These are phyloP conservation scores for Acanthopleura granulata DNA, from an alignment of 2,888 invertebrate species.

Conservation along the genomic window DNA sequence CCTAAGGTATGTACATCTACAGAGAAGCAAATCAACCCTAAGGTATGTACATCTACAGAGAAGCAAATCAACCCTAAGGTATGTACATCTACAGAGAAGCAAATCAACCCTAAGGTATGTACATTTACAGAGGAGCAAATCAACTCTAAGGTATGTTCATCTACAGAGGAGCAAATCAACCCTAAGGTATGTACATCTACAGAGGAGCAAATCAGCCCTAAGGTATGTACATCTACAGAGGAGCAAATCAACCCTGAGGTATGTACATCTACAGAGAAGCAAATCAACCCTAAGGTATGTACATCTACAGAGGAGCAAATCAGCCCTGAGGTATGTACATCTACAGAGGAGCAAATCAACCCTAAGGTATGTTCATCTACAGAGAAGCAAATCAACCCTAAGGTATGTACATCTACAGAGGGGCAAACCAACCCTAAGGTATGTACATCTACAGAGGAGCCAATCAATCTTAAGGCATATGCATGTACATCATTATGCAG, in stretches of 20 bases:
- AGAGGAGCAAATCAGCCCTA: constrained; percentile 45
- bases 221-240: constrained; percentile 43
- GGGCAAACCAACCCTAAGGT: constrained; percentile 47
- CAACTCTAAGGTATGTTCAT: constrained; percentile 40
- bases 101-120: constrained; percentile 47
- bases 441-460: constrained; percentile 23
- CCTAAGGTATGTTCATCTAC: constrained; percentile 44
- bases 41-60: constrained; percentile 43
- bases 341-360: constrained; percentile 44
- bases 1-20: constrained; percentile 44
- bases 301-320: constrained; percentile 43
- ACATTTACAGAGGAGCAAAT: constrained; percentile 40
- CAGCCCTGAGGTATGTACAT: constrained; percentile 40
- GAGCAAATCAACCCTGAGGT: constrained; percentile 47
- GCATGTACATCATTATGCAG: too few species aligned
- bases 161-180: constrained; percentile 44
- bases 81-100: constrained; percentile 38
- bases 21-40: constrained; percentile 45
- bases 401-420: constrained; percentile 43
- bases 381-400: constrained; percentile 45
- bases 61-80: constrained; percentile 47
- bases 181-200: constrained; percentile 44
- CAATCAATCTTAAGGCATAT: too few species aligned
- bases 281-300: constrained; percentile 47
- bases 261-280: constrained; percentile 38